These are phyloP conservation scores for Clitarchus hookeri DNA, from an alignment of 2,888 invertebrate genomes.

Conservation along the genomic window DNA sequence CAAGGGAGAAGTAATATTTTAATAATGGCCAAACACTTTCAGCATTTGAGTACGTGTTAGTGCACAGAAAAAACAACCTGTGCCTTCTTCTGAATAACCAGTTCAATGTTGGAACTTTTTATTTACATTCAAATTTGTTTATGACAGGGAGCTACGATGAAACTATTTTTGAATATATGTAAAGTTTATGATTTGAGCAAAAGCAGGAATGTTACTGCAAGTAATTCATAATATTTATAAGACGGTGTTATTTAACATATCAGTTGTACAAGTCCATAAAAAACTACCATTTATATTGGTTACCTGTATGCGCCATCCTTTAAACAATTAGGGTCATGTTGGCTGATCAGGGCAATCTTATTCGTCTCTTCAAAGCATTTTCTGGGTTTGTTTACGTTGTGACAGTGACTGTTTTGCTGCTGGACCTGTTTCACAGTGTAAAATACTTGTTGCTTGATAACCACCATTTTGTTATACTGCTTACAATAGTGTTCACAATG, in stretches of 20 bases:
- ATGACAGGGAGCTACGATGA: not conserved
- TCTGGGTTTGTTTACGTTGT: not conserved
- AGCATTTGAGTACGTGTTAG: too few species aligned
- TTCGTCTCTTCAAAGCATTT: not conserved
- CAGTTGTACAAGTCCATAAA: not conserved
- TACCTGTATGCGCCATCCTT: not conserved
- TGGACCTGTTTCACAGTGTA: too few species aligned
- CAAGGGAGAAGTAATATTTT: too few species aligned
- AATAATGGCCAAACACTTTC: too few species aligned
- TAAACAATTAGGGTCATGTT: not conserved
- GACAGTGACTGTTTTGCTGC: not conserved
- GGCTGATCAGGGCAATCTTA: not conserved
- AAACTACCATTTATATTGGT: not conserved
- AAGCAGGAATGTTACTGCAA: not conserved
- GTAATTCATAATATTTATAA: not conserved
- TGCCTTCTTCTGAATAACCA: not conserved
- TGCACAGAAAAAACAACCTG: not conserved
- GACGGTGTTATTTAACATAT: not conserved
- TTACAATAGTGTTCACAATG: too few species aligned
- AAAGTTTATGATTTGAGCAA: not conserved
- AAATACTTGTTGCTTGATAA: too few species aligned
- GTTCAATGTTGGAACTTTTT: not conserved
- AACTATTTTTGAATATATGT: too few species aligned
- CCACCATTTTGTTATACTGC: too few species aligned
- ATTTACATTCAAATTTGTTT: not conserved